Evolutionary conservation across 2,113 vertebrate genomes (phyloP).

Genomic region (Mirounga angustirostris): DNA sequence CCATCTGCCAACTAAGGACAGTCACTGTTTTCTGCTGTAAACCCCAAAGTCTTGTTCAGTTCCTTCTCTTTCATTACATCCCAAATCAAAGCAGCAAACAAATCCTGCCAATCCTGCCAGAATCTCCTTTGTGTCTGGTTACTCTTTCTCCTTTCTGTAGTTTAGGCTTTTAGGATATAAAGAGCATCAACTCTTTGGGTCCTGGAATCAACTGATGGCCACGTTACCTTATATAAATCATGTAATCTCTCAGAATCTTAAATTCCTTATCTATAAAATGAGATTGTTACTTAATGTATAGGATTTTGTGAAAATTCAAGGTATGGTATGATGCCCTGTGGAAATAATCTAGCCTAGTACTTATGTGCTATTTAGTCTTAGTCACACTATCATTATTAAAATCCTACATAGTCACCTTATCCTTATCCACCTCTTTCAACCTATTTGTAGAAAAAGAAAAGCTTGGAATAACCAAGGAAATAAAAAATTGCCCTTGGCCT

Average conservation of each 20-base stretch:
- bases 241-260: background rate
- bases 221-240: background rate
- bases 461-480: background rate
- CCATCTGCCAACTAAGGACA: background rate
- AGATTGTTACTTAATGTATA: background rate
- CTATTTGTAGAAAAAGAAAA: background rate
- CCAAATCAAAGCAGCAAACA: background rate
- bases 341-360: background rate
- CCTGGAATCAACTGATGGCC: background rate
- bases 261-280: background rate
- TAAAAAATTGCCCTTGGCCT: background rate
- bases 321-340: background rate
- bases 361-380: background rate
- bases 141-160: background rate
- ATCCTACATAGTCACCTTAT: background rate
- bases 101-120: background rate
- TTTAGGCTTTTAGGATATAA: background rate
- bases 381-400: background rate
- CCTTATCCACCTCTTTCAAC: background rate
- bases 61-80: background rate
- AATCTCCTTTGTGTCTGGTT: background rate
- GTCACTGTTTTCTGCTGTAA: background rate
- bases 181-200: background rate
- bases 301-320: conserved; percentile 8
- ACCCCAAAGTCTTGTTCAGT: background rate